Evolutionary conservation across 2,888 invertebrate species (phyloP).

Genomic region (Rhingia campestris): DNA sequence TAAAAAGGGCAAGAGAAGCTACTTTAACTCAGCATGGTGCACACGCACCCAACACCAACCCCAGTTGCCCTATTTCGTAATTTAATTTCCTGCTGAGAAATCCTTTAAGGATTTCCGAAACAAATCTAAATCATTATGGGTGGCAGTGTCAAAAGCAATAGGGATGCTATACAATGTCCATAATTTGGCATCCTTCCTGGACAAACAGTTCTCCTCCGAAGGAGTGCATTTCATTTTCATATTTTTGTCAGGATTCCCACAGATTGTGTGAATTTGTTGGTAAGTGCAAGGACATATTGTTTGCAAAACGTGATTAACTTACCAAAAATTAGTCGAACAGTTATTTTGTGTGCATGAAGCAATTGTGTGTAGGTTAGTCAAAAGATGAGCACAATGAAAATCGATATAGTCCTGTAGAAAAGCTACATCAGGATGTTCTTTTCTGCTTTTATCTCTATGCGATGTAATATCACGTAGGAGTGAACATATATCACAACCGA

Average conservation of each 20-base stretch:
- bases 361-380: conserved; percentile 1
- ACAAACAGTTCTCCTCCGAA: conserved; percentile 9
- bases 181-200: conserved; percentile 13
- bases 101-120: conserved; percentile 50
- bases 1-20: neutral
- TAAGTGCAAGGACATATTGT: neutral
- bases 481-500: conserved; percentile 14
- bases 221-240: conserved; percentile 26
- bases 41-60: neutral
- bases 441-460: neutral
- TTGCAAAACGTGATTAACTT: conserved; percentile 33
- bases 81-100: conserved; percentile 57
- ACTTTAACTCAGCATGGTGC: conserved; percentile 15
- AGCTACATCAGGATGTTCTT: neutral
- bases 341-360: neutral
- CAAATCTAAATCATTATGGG: conserved; percentile 40
- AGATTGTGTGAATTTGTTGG: neutral
- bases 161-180: neutral
- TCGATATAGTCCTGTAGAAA: conserved; percentile 12
- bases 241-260: conserved; percentile 21
- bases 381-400: conserved; percentile 1
- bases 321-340: conserved; percentile 18
- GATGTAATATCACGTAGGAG: conserved; percentile 40
- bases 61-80: conserved; percentile 39
- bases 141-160: neutral